phyloP scores from a whole-genome alignment of 2,797 vertebrate genomes.

The Takifugu ocellatus region DNA sequence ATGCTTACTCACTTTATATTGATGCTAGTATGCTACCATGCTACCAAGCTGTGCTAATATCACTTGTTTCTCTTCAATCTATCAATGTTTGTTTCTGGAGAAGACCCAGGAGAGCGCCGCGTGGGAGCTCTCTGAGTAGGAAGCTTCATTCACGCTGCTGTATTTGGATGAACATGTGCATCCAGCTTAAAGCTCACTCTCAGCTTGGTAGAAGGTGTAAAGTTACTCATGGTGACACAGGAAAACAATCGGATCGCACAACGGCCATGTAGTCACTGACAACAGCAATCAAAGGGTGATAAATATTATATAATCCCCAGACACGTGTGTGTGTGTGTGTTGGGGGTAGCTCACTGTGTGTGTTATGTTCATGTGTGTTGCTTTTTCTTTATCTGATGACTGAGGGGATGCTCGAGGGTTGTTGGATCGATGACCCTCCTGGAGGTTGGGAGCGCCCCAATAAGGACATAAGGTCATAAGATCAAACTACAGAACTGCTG shows the following conservation, averaged over 20 bases:
- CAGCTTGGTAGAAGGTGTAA: constrained; percentile 7
- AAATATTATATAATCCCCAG: constrained; percentile 30
- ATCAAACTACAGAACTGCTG: too few relatives aligned
- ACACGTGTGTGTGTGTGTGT: constrained; percentile 1
- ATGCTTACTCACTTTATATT: too few relatives aligned
- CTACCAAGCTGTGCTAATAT: too few relatives aligned
- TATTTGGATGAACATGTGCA: constrained; percentile 9
- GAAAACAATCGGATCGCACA: constrained; percentile 27
- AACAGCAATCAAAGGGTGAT: constrained; percentile 36
- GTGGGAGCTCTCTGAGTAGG: background rate
- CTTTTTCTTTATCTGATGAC: constrained; percentile 9
- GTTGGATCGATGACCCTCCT: constrained; percentile 17
- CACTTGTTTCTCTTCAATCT: too few relatives aligned
- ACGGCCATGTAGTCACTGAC: constrained; percentile 20
- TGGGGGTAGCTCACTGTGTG: constrained; percentile 35
- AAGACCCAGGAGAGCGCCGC: constrained; percentile 4
- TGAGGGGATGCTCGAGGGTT: background rate
- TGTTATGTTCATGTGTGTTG: constrained; percentile 28
- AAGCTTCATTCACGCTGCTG: constrained; percentile 14
- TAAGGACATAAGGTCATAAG: too few relatives aligned
- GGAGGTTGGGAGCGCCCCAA: background rate
- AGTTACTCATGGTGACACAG: constrained; percentile 31
- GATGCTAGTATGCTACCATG: too few relatives aligned
- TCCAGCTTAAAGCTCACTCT: constrained; percentile 15
- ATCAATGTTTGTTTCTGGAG: constrained; percentile 1